Percentiles rank a stretch among this genome's conserved stretches.
These are phyloP conservation scores for Tetramorium parvispinum DNA, from an alignment of 1,140 invertebrate genomes.

Conservation along the genomic window DNA sequence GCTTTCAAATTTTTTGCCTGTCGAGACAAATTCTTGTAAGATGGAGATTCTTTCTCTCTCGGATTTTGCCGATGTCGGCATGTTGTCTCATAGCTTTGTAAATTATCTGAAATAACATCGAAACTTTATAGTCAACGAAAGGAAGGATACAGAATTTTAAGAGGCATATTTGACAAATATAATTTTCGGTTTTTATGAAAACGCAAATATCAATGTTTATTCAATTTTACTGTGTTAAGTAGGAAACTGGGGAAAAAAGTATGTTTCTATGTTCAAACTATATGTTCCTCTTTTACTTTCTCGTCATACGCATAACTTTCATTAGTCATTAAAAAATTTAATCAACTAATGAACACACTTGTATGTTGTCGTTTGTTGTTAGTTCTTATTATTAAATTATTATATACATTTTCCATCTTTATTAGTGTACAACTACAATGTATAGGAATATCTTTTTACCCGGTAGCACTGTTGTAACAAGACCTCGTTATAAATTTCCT, in stretches of 20 bases:
- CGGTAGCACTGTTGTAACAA: too few species aligned
- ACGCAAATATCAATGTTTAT: neutral
- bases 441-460: neutral
- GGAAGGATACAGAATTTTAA: neutral
- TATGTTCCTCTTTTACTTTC: neutral
- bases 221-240: neutral
- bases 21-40: neutral
- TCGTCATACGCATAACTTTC: neutral
- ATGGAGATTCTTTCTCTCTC: neutral
- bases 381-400: neutral
- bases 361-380: neutral
- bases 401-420: neutral
- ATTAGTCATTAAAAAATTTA: neutral
- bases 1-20: neutral
- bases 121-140: neutral
- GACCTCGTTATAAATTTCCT: neutral
- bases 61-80: neutral
- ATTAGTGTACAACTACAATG: neutral
- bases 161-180: neutral
- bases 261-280: neutral
- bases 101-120: neutral
- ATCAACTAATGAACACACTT: neutral
- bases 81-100: neutral
- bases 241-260: neutral
- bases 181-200: neutral